Percentiles rank a stretch among this genome's conserved stretches.
These are phyloP conservation scores for Aquatica leii DNA, from an alignment of 2,888 invertebrate species.

Conservation along the genomic window DNA sequence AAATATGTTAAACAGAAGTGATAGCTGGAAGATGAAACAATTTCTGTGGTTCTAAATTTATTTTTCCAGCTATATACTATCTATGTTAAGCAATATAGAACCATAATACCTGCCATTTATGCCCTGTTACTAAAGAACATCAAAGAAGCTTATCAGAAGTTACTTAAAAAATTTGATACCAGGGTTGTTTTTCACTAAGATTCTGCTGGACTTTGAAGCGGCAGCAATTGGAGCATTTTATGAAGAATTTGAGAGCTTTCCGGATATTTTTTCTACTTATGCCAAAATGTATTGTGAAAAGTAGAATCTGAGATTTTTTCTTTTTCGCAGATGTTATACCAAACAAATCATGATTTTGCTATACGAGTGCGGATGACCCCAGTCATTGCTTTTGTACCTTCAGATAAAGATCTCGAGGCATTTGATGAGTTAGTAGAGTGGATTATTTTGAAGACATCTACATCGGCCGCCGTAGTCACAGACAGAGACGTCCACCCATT, in stretches of 20 bases:
- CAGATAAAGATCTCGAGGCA: slow-evolving; percentile 1
- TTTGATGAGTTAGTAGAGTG: slow-evolving; percentile 4
- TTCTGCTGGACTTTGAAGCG: too few relatives aligned
- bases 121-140: background rate
- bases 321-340: too few relatives aligned
- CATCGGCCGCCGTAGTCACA: background rate
- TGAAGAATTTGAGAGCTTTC: slow-evolving; percentile 5
- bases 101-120: too few relatives aligned
- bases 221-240: slow-evolving; percentile 6
- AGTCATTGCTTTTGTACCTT: background rate
- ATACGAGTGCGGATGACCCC: background rate
- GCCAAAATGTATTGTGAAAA: too few relatives aligned
- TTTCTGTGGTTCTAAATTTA: too few relatives aligned
- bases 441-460: background rate
- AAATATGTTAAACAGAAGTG: background rate
- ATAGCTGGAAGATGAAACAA: slow-evolving; percentile 3
- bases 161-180: slow-evolving; percentile 8
- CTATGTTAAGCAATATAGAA: too few relatives aligned
- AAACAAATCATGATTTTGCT: slow-evolving; percentile 2
- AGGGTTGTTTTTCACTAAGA: background rate
- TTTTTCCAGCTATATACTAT: slow-evolving; percentile 2
- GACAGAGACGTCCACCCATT: slow-evolving; percentile 3
- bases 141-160: slow-evolving; percentile 2
- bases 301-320: background rate
- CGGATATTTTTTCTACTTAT: background rate